phyloP scores from a whole-genome alignment of 1,140 invertebrate genomes.

The Drosophila baimaii region DNA sequence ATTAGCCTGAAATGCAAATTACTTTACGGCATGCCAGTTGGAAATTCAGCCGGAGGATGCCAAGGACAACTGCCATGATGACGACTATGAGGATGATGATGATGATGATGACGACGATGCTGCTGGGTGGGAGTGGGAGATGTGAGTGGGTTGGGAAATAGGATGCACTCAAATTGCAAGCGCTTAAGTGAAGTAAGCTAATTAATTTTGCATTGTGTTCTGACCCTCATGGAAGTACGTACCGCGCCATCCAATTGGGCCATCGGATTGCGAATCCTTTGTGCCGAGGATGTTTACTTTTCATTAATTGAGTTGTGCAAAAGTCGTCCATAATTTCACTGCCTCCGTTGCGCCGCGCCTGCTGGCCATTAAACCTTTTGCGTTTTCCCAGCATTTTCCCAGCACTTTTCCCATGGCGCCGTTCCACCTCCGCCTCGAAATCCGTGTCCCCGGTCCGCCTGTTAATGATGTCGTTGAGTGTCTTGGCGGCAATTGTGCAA shows the following conservation, averaged over 20 bases:
- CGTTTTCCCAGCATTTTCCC: slow-evolving; percentile 8
- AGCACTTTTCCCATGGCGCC: slow-evolving; percentile 31
- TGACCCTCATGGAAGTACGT: slow-evolving; percentile 27
- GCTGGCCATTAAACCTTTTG: slow-evolving; percentile 58
- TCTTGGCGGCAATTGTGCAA: slow-evolving; percentile 56
- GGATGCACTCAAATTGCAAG: slow-evolving; percentile 78
- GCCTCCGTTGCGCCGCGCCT: slow-evolving; percentile 39
- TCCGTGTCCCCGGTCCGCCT: not conserved
- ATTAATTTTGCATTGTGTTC: slow-evolving; percentile 81
- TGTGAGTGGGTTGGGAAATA: slow-evolving; percentile 13
- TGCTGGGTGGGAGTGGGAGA: not conserved
- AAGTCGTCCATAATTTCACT: slow-evolving; percentile 71
- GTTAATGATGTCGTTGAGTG: slow-evolving; percentile 67
- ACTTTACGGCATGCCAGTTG: slow-evolving; percentile 69
- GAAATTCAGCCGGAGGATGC: slow-evolving; percentile 35
- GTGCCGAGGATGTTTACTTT: slow-evolving; percentile 69
- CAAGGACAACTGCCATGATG: slow-evolving; percentile 33
- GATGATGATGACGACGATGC: slow-evolving; percentile 1
- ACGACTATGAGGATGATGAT: slow-evolving; percentile 14
- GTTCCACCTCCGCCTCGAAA: too few species aligned
- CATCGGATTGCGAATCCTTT: slow-evolving; percentile 48
- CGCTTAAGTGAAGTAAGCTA: slow-evolving; percentile 82
- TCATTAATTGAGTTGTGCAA: slow-evolving; percentile 78
- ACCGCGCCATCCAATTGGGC: slow-evolving; percentile 15
- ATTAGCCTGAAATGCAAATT: slow-evolving; percentile 81